A percentile compares a stretch with the other conserved stretches of the same genome.
phyloP scores from a whole-genome alignment of 1,140 invertebrate genomes.

The Ylistrum balloti region DNA sequence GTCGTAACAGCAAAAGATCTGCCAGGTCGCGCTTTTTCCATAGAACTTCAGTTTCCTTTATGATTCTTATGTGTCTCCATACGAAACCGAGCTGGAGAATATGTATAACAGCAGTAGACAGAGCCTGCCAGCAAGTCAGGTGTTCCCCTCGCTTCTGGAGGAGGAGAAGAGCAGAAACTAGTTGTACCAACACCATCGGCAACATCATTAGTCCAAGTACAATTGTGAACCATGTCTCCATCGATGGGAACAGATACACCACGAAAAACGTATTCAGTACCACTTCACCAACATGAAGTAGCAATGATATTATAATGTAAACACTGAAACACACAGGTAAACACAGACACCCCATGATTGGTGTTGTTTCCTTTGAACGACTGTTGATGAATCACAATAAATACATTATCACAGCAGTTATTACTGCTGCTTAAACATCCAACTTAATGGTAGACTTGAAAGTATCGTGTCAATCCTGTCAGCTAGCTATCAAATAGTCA shows the following conservation, averaged over 20 bases:
- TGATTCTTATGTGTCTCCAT: slow-evolving; percentile 94
- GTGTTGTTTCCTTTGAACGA: not conserved
- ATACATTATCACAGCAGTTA: not conserved
- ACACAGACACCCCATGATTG: slow-evolving; percentile 58
- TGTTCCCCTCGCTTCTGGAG: slow-evolving; percentile 68
- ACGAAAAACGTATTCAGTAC: slow-evolving; percentile 61
- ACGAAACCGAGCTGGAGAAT: slow-evolving; percentile 91
- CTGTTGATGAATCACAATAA: not conserved
- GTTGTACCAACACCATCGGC: slow-evolving; percentile 72
- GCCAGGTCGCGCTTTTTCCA: slow-evolving; percentile 92
- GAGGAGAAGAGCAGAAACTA: slow-evolving; percentile 73
- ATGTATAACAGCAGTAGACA: slow-evolving; percentile 86
- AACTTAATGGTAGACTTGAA: not conserved
- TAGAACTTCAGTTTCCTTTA: slow-evolving; percentile 92
- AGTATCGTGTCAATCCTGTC: not conserved
- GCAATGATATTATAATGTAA: slow-evolving; percentile 66
- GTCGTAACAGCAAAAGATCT: slow-evolving; percentile 89
- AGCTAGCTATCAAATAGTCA: not conserved
- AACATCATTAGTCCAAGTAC: slow-evolving; percentile 71
- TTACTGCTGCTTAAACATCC: not conserved
- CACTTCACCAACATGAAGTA: slow-evolving; percentile 70
- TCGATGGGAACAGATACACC: not conserved
- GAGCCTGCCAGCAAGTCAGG: slow-evolving; percentile 60
- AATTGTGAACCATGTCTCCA: slow-evolving; percentile 70
- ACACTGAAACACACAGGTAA: slow-evolving; percentile 65